Evolutionary conservation across 2,113 vertebrate genomes (phyloP).

Genomic region (Panthera leo): DNA sequence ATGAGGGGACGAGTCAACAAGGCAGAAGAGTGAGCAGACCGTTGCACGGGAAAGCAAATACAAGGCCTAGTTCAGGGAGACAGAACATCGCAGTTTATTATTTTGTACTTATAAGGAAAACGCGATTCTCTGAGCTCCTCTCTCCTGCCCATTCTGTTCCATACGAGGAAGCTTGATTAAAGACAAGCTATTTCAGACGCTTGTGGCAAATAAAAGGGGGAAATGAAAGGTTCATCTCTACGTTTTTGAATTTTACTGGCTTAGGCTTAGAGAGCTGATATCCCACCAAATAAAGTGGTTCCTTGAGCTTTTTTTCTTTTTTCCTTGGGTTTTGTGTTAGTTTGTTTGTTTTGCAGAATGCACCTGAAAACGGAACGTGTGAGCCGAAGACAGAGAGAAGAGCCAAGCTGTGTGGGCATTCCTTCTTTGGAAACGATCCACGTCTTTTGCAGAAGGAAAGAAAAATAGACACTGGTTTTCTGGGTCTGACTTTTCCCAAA

Average conservation of each 20-base stretch:
- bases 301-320: background rate
- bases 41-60: background rate
- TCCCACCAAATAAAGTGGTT: background rate
- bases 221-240: background rate
- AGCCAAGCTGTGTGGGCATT: background rate
- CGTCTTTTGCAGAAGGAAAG: background rate
- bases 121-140: background rate
- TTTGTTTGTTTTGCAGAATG: background rate
- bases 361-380: background rate
- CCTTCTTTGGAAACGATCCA: background rate
- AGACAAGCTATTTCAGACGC: background rate
- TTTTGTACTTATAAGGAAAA: background rate
- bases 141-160: background rate
- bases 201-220: background rate
- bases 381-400: background rate
- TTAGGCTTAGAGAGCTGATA: background rate
- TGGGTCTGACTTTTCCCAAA: background rate
- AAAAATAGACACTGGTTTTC: background rate
- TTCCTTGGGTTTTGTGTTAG: background rate
- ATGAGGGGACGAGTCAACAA: background rate
- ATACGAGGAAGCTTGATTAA: background rate
- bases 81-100: background rate
- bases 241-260: background rate
- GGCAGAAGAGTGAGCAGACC: background rate
- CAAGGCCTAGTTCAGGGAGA: background rate